A percentile compares a stretch with the other conserved stretches of the same genome.
phyloP scores from a whole-genome alignment of 1,140 invertebrate species.

The Propsilocerus akamusi region DNA sequence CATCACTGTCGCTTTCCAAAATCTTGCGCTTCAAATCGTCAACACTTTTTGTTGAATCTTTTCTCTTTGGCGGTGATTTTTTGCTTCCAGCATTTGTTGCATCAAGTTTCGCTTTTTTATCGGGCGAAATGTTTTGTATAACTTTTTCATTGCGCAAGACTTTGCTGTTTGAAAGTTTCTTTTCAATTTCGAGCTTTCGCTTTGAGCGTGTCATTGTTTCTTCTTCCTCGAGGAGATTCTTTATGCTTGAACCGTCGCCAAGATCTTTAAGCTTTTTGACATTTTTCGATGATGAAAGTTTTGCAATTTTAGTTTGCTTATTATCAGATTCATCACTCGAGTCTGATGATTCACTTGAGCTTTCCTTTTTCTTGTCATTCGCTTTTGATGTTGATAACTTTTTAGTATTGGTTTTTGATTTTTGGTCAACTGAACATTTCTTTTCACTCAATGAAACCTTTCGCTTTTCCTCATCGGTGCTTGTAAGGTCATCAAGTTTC shows the following conservation, averaged over 20 bases:
- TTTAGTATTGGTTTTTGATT: constrained; percentile 4
- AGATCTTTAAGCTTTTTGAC: not conserved
- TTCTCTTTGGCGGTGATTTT: constrained; percentile 2
- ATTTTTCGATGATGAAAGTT: not conserved
- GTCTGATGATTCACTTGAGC: not conserved
- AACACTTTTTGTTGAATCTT: not conserved
- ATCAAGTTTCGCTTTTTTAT: constrained; percentile 6
- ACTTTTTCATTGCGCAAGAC: constrained; percentile 22
- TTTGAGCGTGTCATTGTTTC: constrained; percentile 24
- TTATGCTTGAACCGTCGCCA: not conserved
- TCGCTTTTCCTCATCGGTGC: not conserved
- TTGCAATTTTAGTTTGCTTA: not conserved
- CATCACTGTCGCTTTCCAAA: constrained; percentile 3
- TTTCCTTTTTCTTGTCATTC: not conserved
- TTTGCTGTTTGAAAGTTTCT: constrained; percentile 20
- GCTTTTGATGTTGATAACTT: not conserved
- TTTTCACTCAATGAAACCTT: not conserved
- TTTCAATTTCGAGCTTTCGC: constrained; percentile 19
- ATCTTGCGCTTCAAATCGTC: constrained; percentile 5
- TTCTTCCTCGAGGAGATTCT: constrained; percentile 5
- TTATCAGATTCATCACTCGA: not conserved
- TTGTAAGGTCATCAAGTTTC: not conserved
- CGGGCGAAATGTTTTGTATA: constrained; percentile 11
- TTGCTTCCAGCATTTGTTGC: not conserved
- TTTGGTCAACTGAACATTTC: not conserved